Conservation (phyloP, 2,113 vertebrate genomes). For the Elanoides forficatus region DNA sequence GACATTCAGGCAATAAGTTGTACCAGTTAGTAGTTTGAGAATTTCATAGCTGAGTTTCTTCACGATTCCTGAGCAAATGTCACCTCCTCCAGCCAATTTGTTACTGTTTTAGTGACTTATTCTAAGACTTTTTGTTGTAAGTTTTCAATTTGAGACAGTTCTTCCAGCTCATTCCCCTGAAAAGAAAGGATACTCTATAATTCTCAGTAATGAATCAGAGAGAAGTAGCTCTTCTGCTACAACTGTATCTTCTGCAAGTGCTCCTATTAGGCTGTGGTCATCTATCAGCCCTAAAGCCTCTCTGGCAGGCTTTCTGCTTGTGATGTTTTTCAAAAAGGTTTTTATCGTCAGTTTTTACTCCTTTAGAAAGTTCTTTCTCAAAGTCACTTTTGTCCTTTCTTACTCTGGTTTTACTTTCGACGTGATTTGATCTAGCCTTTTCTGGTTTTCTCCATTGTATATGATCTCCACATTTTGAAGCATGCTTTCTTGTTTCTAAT, state of each 20-base stretch:
- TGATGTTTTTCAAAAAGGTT: neutral
- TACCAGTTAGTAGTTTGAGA: neutral
- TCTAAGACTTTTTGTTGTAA: neutral
- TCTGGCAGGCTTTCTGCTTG: neutral
- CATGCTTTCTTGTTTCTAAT: neutral
- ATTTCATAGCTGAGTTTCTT: neutral
- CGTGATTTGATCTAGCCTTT: neutral
- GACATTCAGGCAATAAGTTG: neutral
- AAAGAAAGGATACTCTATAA: neutral
- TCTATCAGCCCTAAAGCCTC: neutral
- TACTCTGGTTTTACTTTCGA: neutral
- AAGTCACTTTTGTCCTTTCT: neutral
- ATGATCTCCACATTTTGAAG: neutral
- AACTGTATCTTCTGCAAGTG: neutral
- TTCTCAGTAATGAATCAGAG: neutral
- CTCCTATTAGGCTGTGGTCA: neutral
- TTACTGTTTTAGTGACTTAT: neutral
- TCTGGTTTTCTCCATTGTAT: neutral
- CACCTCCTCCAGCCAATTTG: neutral
- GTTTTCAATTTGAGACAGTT: neutral
- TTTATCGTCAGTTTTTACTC: neutral
- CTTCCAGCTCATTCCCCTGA: neutral
- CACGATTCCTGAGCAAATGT: neutral
- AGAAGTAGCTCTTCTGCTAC: neutral
- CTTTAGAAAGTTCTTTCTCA: neutral